Evolutionary conservation across 2,113 vertebrate species (phyloP), one percentile per base, ranked within the genome.

Genomic region (Equus quagga): DNA sequence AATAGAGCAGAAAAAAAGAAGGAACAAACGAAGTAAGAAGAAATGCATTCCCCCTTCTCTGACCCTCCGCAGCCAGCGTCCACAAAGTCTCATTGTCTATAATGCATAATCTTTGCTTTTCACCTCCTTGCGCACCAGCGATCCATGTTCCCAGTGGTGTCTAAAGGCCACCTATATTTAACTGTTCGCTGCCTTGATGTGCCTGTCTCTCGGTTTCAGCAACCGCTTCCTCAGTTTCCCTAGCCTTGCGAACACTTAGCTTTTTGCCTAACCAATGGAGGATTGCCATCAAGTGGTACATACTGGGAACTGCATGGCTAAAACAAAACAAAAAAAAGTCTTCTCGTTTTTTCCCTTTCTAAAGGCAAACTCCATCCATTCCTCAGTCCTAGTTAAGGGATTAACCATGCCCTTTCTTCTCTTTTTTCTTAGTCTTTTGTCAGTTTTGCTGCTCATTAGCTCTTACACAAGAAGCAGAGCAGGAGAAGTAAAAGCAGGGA

Each of bases 191-290:
- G 28, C 44, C 46, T 94, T 75, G 31, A 46, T 88, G 64, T 51
- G 21, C n/a, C 56, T 72, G 18, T 21, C 10, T 85, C 72, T 97
- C 36, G 15, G 17, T 92, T 79, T 80, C 65, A 58, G 24, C 31
- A 92, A 33, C 49, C 36, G 41, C 75, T 98, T 97, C 98, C 97
- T 97, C 98, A 98, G 96, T 98, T 98, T 98, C 93, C 96, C 98
- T 67, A 84, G 17, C 44, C 36, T 92, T 76, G 46, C 73, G 51
- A 84, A 80, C 5, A 11, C 24, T 36, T 78, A 72, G n/a, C n/a
- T 36, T 96, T 96, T 62, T 75, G 80, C 51, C 91, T 97, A 92
- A 85, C 82, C 94, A 93, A 82, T 97, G 85, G 96, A 97, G 76
- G 91, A 91, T 91, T 98, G 98, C 98, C 97, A 98, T 58, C 98